Percentiles rank a stretch among this genome's conserved stretches.
phyloP scores from a whole-genome alignment of 2,888 invertebrate genomes.

The Hecatera dysodea region DNA sequence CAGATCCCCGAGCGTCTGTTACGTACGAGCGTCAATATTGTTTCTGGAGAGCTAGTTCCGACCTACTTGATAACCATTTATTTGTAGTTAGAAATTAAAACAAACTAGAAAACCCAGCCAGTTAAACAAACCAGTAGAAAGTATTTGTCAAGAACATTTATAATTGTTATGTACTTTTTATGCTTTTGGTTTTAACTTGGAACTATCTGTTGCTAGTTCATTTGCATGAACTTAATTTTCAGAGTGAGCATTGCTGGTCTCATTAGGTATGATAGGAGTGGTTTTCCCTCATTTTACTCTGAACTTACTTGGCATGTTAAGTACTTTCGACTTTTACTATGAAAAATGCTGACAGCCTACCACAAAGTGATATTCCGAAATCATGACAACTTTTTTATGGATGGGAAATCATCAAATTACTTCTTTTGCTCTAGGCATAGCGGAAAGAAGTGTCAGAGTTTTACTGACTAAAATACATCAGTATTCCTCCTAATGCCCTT shows the following conservation, averaged over 20 bases:
- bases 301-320: slow-evolving; percentile 46
- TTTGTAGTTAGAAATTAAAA: slow-evolving; percentile 85
- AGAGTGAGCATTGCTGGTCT: slow-evolving; percentile 21
- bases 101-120: slow-evolving; percentile 76
- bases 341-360: neutral
- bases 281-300: slow-evolving; percentile 48
- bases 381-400: neutral
- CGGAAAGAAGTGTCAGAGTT: too few relatives aligned
- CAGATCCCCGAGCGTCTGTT: slow-evolving; percentile 20
- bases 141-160: slow-evolving; percentile 76
- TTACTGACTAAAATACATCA: too few relatives aligned
- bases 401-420: too few relatives aligned
- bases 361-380: neutral
- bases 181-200: slow-evolving; percentile 49
- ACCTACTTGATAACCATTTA: slow-evolving; percentile 74
- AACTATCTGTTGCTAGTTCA: slow-evolving; percentile 18
- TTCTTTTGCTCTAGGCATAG: too few relatives aligned
- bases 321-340: slow-evolving; percentile 6
- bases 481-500: too few relatives aligned
- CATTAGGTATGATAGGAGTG: slow-evolving; percentile 33
- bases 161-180: slow-evolving; percentile 72
- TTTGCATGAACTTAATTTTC: slow-evolving; percentile 62
- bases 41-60: slow-evolving; percentile 70
- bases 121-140: slow-evolving; percentile 73
- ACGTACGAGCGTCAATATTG: slow-evolving; percentile 72